Percentiles rank a stretch among this genome's conserved stretches.
Evolutionary conservation across 1,140 invertebrate genomes (phyloP).

Genomic region (Drosophila ercepeae): DNA sequence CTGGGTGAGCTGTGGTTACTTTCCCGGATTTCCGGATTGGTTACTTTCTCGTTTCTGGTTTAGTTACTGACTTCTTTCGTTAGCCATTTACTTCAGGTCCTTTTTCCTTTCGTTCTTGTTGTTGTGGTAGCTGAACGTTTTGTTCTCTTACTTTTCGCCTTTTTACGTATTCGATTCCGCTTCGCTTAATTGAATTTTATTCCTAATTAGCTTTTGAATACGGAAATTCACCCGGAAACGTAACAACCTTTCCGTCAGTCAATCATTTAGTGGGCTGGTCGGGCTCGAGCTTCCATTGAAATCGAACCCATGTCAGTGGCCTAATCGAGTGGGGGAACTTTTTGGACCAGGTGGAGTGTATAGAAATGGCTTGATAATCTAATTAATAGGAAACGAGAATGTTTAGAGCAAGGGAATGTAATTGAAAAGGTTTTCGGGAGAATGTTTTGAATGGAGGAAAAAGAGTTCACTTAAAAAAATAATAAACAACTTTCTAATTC

Average conservation of each 20-base stretch:
- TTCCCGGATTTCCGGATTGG: neutral
- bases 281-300: neutral
- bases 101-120: slow-evolving; percentile 34
- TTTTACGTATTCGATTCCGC: slow-evolving; percentile 14
- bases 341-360: slow-evolving; percentile 8
- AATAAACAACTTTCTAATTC: too few species aligned
- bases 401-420: neutral
- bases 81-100: slow-evolving; percentile 7
- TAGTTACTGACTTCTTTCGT: neutral
- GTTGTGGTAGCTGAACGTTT: slow-evolving; percentile 46
- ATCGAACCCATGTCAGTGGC: slow-evolving; percentile 65
- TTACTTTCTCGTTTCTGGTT: slow-evolving; percentile 2
- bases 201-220: slow-evolving; percentile 45
- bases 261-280: slow-evolving; percentile 2
- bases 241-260: slow-evolving; percentile 20
- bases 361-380: slow-evolving; percentile 52
- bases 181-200: slow-evolving; percentile 59
- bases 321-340: slow-evolving; percentile 49
- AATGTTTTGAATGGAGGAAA: too few species aligned
- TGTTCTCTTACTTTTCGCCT: slow-evolving; percentile 14
- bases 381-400: slow-evolving; percentile 54
- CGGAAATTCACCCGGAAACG: slow-evolving; percentile 4
- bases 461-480: neutral
- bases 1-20: slow-evolving; percentile 87
- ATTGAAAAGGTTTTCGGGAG: neutral